Conservation (phyloP, 2,113 vertebrate species). For the Phasianus colchicus region DNA sequence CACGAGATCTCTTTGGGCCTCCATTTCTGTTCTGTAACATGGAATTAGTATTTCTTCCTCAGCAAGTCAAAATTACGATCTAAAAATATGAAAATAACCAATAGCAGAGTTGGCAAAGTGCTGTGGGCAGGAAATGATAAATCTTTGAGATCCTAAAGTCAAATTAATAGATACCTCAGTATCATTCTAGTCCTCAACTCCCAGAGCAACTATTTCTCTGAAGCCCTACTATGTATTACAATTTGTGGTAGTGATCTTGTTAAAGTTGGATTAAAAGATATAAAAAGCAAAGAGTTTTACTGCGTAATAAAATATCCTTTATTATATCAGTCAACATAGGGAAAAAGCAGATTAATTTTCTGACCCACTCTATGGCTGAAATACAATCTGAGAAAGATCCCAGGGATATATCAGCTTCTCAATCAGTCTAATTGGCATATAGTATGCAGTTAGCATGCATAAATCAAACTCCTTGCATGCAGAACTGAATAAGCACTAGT, state of each 20-base stretch:
- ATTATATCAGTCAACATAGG: neutral
- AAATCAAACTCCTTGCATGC: neutral
- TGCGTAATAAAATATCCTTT: neutral
- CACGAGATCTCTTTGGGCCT: neutral
- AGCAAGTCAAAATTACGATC: neutral
- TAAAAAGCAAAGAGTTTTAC: neutral
- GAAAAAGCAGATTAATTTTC: neutral
- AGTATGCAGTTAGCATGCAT: neutral
- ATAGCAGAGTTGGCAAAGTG: neutral
- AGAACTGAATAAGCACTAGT: neutral
- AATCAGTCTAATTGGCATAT: neutral
- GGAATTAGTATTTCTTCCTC: neutral
- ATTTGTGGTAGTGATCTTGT: neutral
- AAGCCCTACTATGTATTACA: neutral
- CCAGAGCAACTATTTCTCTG: neutral
- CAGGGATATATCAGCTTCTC: neutral
- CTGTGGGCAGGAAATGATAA: neutral
- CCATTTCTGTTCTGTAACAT: neutral
- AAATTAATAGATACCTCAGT: neutral
- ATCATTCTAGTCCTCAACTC: neutral
- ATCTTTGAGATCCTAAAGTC: neutral
- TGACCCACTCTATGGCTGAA: neutral
- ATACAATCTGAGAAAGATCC: neutral
- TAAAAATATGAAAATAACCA: neutral
- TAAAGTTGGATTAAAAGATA: neutral